Evolutionary conservation across 2,888 invertebrate species (phyloP), one percentile per base, ranked within the genome.

Genomic region (Drosophila maculinotata): DNA sequence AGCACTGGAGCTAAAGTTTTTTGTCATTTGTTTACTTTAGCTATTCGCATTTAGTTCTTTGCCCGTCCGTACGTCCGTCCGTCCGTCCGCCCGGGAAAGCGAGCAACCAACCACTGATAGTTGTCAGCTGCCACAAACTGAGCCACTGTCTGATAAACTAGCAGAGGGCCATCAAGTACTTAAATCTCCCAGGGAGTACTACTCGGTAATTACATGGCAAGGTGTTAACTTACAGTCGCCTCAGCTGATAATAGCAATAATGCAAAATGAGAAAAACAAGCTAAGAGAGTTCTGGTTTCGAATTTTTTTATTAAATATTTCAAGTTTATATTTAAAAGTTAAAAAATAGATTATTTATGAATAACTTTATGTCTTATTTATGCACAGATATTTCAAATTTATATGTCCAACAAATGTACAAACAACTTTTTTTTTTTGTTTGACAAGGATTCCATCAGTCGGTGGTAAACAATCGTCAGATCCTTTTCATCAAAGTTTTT

Each of bases 101-200:
- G 33, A 39, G 20, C 39, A 17, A 17, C 25, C 60, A 76, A 76
- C 56, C 81, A 52, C 71, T 75, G 68, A 64, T 81, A 80, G 62
- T 56, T 67, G 80, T 80, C 77, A 79, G 78, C 78, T 80, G 78
- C 76, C 82, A 71, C 82, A 76, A 81, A 52, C 62, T 67, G 66
- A 72, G 73, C 57, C 52, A 65, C 58, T 45, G 63, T 14, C 54
- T 36, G 76, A 63, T 63, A 68, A 68, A 68, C 63, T 44, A 64
- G 58, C 64, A 10, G 31, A n/a, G 14, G 30, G 36, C 49, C 39
- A 53, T 30, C 69, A 71, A 63, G 42, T 69, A 31, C 57, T 54
- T 69, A 74, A 71, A 54, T 71, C 69, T 62, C 39, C 30, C 49
- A 14, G 57, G 31, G 39, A 53, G 25, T 53, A 26, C 25, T 51